Evolutionary conservation across 2,113 vertebrate species (phyloP), one percentile per base, ranked within the genome.

Genomic region (Ictalurus punctatus): DNA sequence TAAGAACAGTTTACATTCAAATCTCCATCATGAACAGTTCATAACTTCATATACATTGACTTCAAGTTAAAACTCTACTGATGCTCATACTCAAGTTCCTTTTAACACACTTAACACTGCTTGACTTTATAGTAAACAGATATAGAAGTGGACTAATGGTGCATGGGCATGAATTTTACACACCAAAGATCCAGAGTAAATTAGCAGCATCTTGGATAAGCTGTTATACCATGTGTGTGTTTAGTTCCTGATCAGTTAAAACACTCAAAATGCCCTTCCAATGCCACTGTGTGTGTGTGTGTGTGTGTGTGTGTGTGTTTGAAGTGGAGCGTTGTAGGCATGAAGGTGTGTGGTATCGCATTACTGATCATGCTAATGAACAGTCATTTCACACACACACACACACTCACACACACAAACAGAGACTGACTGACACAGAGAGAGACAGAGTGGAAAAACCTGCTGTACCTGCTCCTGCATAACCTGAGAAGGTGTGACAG

Each of bases 401-500:
- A 82, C 58, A 71, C 23, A 71, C 65, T 52, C 48, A 58, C 10
- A 30, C 84, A 87, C 89, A 48, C 10, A 78, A 13, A 78, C 74
- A 73, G 76, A 80, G 54, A 61, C 87, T 61, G 82, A 84, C 21
- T 54, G 27, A 86, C 76, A 78, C 44, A 65, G 83, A 67, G 80
- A n/a, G 71, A 80, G 54, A 61, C 21, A 59, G 27, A 61, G 81
- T 52, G 65, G 83, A 92, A 23, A 90, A 89, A 92, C 89, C 80
- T 5, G 95, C 94, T 95, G 79, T 71, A 92, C 95, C 86, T 74
- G 95, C 96, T 95, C 90, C 34, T 83, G 88, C 94, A 96, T 96
- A 96, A 92, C 94, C 95, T 92, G 92, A 87, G 90, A 94, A 96
- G 96, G 96, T 93, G 96, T 94, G 95, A 95, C 95, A 92, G 84